These are phyloP conservation scores for Sparidentex hasta DNA, from an alignment of 2,797 vertebrate species.

Conservation along the genomic window DNA sequence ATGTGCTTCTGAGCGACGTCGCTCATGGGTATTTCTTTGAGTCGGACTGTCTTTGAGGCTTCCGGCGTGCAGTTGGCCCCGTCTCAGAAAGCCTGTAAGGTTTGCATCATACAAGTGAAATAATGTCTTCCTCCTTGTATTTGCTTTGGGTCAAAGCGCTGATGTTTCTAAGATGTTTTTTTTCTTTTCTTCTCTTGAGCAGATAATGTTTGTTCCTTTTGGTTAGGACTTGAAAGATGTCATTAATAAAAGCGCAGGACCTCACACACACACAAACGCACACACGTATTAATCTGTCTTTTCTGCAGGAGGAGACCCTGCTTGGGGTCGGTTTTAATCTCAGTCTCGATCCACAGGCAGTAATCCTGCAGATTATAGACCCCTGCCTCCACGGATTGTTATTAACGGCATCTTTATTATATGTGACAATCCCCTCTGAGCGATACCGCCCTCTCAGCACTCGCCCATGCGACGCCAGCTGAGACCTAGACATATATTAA, in stretches of 20 bases:
- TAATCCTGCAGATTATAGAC: conserved; percentile 77
- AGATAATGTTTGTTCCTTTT: background rate
- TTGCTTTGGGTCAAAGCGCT: background rate
- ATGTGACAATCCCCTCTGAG: conserved; percentile 57
- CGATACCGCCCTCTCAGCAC: conserved; percentile 24
- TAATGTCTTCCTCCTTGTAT: background rate
- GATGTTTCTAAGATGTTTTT: background rate
- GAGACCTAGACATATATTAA: conserved; percentile 22
- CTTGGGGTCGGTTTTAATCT: conserved; percentile 71
- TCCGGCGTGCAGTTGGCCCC: conserved; percentile 2
- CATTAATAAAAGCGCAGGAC: conserved; percentile 25
- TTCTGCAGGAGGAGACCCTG: conserved; percentile 35
- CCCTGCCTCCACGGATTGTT: conserved; percentile 9
- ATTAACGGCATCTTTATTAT: conserved; percentile 55
- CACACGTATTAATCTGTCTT: conserved; percentile 30
- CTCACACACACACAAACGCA: conserved; percentile 35
- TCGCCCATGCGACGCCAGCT: conserved; percentile 44
- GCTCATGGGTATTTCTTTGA: conserved; percentile 10
- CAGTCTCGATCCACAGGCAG: conserved; percentile 63
- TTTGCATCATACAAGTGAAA: conserved; percentile 3
- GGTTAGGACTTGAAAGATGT: background rate
- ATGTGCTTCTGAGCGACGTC: background rate
- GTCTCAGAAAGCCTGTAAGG: background rate
- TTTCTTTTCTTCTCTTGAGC: background rate
- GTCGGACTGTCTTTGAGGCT: conserved; percentile 12